Percentiles rank a stretch among this genome's conserved stretches.
Evolutionary conservation across 2,113 vertebrate species (phyloP).

Genomic region (Mobula birostris): DNA sequence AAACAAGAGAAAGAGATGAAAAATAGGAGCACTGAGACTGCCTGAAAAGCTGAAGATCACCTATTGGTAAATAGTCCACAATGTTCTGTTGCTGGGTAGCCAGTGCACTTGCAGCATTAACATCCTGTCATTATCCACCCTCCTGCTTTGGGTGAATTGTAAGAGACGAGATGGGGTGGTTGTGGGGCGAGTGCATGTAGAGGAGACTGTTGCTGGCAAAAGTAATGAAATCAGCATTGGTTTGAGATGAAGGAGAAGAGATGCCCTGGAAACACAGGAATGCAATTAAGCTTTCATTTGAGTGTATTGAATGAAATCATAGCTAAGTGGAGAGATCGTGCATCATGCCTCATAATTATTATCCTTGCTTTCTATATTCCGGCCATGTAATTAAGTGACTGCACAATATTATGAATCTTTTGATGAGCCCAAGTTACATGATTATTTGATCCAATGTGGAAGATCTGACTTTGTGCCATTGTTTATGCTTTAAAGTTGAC

Average conservation of each 20-base stretch:
- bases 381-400: neutral
- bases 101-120: too few species aligned
- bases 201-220: neutral
- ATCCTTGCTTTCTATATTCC: neutral
- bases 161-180: too few species aligned
- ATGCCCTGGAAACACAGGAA: neutral
- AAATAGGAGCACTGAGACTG: too few species aligned
- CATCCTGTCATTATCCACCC: too few species aligned
- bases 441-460: neutral
- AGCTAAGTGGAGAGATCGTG: neutral
- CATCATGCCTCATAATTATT: neutral
- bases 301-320: neutral
- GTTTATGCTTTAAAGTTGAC: neutral
- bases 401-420: neutral
- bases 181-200: too few species aligned
- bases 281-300: neutral
- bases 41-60: too few species aligned
- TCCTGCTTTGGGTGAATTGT: too few species aligned
- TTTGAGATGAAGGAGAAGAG: neutral
- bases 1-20: too few species aligned
- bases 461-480: neutral
- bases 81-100: too few species aligned
- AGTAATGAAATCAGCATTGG: neutral
- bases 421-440: neutral
- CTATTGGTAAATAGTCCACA: too few species aligned